These are phyloP conservation scores for Harpagifer antarcticus DNA, from an alignment of 2,797 vertebrate genomes.

Conservation along the genomic window DNA sequence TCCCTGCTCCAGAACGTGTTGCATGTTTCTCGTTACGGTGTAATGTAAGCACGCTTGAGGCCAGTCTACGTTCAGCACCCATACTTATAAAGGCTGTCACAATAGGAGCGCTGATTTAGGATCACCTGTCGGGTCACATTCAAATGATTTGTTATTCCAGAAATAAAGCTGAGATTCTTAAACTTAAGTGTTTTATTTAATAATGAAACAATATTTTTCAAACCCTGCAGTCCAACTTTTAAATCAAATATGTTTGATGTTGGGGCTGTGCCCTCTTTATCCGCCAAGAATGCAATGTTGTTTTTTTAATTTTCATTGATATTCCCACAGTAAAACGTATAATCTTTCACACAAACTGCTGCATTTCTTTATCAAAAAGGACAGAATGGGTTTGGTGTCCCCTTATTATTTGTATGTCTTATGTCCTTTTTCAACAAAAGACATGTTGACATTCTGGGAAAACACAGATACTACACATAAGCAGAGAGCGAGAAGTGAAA, in stretches of 20 bases:
- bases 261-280: background rate
- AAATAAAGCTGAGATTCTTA: background rate
- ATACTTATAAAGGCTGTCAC: constrained; percentile 28
- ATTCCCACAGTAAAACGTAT: background rate
- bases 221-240: background rate
- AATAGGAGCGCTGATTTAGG: constrained; percentile 23
- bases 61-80: constrained; percentile 15
- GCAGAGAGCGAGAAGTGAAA: background rate
- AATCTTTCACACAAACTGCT: background rate
- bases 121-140: constrained; percentile 29
- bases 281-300: background rate
- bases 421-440: background rate
- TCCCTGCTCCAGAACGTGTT: background rate
- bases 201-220: background rate
- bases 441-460: background rate
- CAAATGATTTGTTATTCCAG: constrained; percentile 3
- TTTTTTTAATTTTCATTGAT: background rate
- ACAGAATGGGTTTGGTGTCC: background rate
- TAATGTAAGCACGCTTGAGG: constrained; percentile 35
- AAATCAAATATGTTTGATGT: background rate
- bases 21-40: background rate
- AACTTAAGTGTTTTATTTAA: background rate
- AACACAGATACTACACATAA: background rate
- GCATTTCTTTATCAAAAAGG: background rate
- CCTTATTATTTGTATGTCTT: background rate